Evolutionary conservation across 2,888 invertebrate genomes (phyloP).

Genomic region (Dicycla oo): DNA sequence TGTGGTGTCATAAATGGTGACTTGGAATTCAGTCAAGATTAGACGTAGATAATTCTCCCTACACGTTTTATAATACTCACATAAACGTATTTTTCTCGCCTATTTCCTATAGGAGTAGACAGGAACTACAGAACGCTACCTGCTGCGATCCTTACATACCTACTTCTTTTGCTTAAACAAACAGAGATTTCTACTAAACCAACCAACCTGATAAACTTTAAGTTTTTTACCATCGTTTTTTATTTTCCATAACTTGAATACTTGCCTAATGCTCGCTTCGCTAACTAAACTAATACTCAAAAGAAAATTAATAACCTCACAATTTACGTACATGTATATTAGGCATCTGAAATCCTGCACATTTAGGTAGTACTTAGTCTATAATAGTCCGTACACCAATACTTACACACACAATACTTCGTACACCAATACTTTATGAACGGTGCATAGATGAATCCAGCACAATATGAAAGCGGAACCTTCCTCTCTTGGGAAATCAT

Average conservation of each 20-base stretch:
- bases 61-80: too few species aligned
- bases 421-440: neutral
- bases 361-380: too few species aligned
- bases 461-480: neutral
- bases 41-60: neutral
- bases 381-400: neutral
- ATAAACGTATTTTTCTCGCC: neutral
- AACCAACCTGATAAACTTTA: neutral
- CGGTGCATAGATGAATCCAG: neutral
- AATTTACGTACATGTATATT: neutral
- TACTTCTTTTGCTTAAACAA: neutral
- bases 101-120: neutral
- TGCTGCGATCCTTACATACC: neutral
- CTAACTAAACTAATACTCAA: neutral
- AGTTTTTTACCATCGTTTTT: neutral
- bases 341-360: neutral
- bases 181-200: neutral
- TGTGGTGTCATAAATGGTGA: neutral
- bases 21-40: neutral
- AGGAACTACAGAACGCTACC: neutral
- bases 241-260: neutral
- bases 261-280: neutral
- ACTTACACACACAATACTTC: too few species aligned
- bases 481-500: conserved; percentile 38
- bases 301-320: neutral